Base-by-base conservation (phyloP, 2,113 vertebrate species). In the cat (Felis catus) region DNA sequence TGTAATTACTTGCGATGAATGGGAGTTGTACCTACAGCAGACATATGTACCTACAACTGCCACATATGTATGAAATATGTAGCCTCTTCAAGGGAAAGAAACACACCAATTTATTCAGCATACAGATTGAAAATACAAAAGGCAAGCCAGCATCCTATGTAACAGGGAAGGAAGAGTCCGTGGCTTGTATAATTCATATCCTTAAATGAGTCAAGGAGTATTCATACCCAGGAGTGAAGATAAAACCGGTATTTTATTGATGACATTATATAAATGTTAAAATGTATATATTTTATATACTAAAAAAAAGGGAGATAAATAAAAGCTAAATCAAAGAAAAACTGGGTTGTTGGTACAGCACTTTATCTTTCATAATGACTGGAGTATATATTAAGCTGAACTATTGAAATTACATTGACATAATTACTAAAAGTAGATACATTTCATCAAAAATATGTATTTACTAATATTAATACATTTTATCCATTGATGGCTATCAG, bases 21-120 rank as follows among this genome's bases (percentile, higher is more conserved):
- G 80, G 86, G 88, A 93, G 95, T 79, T 97, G 88, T 86, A 97
- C 97, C 97, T 98, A 98, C 97, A 97, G 84, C 92, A 97, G 96
- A 96, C 95, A 94, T 97, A 94, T 97, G 88, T 95, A 97, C 96
- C 95, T 95, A 95, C 66, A 94, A 96, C 96, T 96, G 94, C 94
- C 97, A 97, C 96, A 91, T 91, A 86, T 96, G 96, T 96, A 97
- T 97, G 97, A 98, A 97, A 97, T 97, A 97, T 97, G 96, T 89
- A 96, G 83, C 85, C 90, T 97, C 92, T 97, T 97, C 92, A 94
- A 97, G 94, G 92, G 53, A 95, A 91, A 90, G 94, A 91, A 98
- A 93, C 84, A 97, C 66, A 92, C n/a, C 90, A 96, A 95, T 97
- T 96, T 97, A 97, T 97, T 95, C 97, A 95, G 94, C 88, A 45